phyloP scores from a whole-genome alignment of 2,113 vertebrate species.

The Istiophorus platypterus region DNA sequence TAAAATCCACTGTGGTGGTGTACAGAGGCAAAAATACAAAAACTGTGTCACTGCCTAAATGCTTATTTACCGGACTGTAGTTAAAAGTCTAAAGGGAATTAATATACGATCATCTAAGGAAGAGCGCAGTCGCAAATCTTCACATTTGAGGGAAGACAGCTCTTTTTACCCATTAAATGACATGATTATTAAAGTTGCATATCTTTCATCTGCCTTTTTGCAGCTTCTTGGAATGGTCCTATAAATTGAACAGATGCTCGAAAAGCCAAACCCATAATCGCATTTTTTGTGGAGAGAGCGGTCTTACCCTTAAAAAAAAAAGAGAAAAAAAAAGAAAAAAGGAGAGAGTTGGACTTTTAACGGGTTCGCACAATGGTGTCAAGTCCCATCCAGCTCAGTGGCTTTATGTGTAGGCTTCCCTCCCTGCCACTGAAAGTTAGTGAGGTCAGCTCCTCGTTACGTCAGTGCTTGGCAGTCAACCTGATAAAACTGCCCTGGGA shows the following conservation, averaged over 20 bases:
- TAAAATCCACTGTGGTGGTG: too few species aligned
- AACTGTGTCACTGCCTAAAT: too few species aligned
- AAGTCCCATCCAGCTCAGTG: slow-evolving; percentile 35
- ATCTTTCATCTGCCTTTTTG: background rate
- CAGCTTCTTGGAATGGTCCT: too few species aligned
- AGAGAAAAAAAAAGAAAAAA: too few species aligned
- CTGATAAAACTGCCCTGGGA: slow-evolving; percentile 59
- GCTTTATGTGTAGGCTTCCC: slow-evolving; percentile 40
- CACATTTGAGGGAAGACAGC: too few species aligned
- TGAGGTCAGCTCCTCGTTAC: slow-evolving; percentile 61
- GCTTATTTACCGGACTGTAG: too few species aligned
- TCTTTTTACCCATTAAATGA: too few species aligned
- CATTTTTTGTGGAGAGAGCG: background rate
- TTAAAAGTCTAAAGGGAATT: too few species aligned
- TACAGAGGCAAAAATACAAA: too few species aligned
- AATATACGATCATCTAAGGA: too few species aligned
- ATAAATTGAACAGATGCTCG: background rate
- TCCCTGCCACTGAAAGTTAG: slow-evolving; percentile 42
- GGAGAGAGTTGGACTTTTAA: background rate
- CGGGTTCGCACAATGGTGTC: slow-evolving; percentile 42
- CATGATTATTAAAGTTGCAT: background rate
- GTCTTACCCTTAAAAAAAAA: slow-evolving; percentile 14
- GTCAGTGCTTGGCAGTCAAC: slow-evolving; percentile 55
- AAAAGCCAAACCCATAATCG: background rate
- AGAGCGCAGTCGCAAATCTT: too few species aligned